A percentile compares a stretch with the other conserved stretches of the same genome.
These are phyloP conservation scores for Furcifer pardalis DNA, from an alignment of 2,797 vertebrate genomes.

Conservation along the genomic window DNA sequence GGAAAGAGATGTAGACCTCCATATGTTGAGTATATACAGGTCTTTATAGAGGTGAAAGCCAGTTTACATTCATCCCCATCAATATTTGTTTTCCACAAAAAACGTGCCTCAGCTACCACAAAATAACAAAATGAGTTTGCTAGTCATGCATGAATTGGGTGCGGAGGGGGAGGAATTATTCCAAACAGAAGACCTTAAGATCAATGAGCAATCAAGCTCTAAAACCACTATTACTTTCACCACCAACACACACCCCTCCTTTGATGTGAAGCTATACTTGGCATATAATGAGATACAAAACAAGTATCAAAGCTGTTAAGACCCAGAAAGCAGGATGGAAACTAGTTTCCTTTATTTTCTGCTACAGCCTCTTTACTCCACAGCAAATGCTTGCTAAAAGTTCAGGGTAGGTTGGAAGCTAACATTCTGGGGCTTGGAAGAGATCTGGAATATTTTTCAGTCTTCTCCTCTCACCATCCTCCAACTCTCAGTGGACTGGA, in stretches of 20 bases:
- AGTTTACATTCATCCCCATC: no score
- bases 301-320: constrained; percentile 35
- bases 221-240: not conserved
- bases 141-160: not conserved
- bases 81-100: not conserved
- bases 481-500: constrained; percentile 42
- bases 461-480: not conserved
- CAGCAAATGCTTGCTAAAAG: not conserved
- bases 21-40: no score
- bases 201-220: constrained; percentile 58
- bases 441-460: constrained; percentile 8
- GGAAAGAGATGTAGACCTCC: no score
- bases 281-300: constrained; percentile 15
- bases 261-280: constrained; percentile 49
- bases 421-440: not conserved
- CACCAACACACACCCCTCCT: constrained; percentile 14
- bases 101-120: constrained; percentile 9
- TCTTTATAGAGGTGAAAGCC: no score
- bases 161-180: constrained; percentile 34
- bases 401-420: not conserved
- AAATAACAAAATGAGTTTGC: constrained; percentile 51
- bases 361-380: constrained; percentile 34
- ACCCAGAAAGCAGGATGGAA: constrained; percentile 46
- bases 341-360: constrained; percentile 45
- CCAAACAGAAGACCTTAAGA: constrained; percentile 12